Evolutionary conservation across 2,113 vertebrate genomes (phyloP).

Genomic region (Cathartes aura): DNA sequence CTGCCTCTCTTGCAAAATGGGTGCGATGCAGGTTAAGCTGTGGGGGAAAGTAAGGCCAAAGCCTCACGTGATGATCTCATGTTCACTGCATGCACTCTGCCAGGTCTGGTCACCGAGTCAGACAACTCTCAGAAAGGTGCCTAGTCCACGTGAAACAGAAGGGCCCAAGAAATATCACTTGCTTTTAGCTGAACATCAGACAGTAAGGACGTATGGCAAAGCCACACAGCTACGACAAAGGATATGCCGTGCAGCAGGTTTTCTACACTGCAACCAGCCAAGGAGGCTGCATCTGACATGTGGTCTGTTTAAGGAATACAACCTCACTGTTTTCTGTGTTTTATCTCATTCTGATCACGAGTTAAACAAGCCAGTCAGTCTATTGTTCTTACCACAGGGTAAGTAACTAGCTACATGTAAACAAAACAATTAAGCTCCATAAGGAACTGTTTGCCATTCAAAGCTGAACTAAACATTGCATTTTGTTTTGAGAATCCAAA

Average conservation of each 20-base stretch:
- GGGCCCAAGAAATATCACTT: background rate
- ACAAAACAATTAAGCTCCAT: constrained; percentile 67
- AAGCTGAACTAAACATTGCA: background rate
- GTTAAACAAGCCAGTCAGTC: constrained; percentile 60
- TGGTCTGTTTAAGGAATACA: constrained; percentile 15
- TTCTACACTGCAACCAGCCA: background rate
- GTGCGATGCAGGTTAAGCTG: background rate
- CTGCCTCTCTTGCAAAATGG: background rate
- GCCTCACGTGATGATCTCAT: background rate
- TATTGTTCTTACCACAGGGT: constrained; percentile 67
- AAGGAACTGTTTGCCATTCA: constrained; percentile 55
- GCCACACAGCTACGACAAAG: background rate
- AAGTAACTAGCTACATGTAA: constrained; percentile 66
- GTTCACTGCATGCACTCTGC: background rate
- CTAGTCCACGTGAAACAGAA: background rate
- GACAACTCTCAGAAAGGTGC: background rate
- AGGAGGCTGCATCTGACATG: background rate
- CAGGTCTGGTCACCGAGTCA: background rate
- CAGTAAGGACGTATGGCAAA: background rate
- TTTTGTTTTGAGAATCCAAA: constrained; percentile 20
- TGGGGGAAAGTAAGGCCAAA: background rate
- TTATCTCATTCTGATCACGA: constrained; percentile 63
- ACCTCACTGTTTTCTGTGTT: background rate
- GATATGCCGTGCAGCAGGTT: background rate
- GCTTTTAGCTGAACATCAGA: background rate